These are phyloP conservation scores for Smittia aterrima DNA, from an alignment of 2,888 invertebrate genomes.

Conservation along the genomic window DNA sequence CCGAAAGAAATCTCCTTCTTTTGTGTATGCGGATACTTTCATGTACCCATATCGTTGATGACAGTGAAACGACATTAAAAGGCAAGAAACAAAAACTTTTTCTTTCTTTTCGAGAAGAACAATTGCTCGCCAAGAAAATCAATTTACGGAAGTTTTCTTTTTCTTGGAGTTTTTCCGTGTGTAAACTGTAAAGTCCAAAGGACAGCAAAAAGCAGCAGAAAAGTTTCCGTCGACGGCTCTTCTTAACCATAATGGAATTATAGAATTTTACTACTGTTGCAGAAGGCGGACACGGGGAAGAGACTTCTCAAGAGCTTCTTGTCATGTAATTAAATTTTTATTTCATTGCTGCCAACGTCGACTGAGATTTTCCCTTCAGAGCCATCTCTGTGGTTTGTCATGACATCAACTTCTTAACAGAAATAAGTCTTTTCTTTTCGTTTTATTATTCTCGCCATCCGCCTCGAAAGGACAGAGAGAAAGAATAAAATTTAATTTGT, in stretches of 20 bases:
- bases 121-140: constrained; percentile 1
- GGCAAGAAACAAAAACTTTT: neutral
- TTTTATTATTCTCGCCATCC: neutral
- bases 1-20: neutral
- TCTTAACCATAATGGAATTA: constrained; percentile 10
- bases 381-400: neutral
- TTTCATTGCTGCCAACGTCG: neutral
- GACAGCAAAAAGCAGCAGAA: constrained; percentile 10
- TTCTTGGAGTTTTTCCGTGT: neutral
- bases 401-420: constrained; percentile 8
- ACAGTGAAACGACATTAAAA: neutral
- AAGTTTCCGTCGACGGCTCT: neutral
- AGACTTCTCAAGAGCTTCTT: neutral
- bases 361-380: neutral
- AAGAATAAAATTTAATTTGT: neutral
- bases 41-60: neutral
- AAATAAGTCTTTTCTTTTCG: neutral
- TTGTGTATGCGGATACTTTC: neutral
- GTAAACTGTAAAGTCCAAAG: neutral
- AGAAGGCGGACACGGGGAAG: constrained; percentile 1
- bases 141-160: constrained; percentile 6
- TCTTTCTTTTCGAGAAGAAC: constrained; percentile 5
- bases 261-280: constrained; percentile 13
- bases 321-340: constrained; percentile 28
- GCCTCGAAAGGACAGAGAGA: neutral